phyloP scores from a whole-genome alignment of 2,888 invertebrate species.

The Drosophila crucigera region DNA sequence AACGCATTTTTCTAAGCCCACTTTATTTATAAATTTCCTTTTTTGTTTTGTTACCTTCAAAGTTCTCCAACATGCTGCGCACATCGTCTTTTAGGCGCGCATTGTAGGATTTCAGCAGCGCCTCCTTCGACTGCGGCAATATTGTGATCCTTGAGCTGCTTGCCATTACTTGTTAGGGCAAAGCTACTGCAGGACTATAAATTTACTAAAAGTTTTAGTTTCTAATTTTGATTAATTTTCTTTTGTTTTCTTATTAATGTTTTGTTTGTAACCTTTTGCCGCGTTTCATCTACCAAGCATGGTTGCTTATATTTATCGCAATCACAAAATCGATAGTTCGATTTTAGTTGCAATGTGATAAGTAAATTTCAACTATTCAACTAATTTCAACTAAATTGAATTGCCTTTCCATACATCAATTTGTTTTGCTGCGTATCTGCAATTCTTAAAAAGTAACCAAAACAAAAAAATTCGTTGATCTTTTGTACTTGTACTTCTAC shows the following conservation, averaged over 20 bases:
- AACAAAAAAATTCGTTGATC: not conserved
- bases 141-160: conserved; percentile 44
- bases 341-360: conserved; percentile 1
- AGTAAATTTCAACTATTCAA: too few species aligned
- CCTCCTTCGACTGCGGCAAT: conserved; percentile 97
- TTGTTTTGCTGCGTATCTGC: not conserved
- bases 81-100: conserved; percentile 98
- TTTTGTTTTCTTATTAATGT: conserved; percentile 8
- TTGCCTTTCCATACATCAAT: not conserved
- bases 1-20: not conserved
- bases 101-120: conserved; percentile 96
- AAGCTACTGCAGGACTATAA: not conserved
- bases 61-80: conserved; percentile 98
- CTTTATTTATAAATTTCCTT: not conserved
- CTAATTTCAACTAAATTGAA: not conserved
- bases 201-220: not conserved
- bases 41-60: conserved; percentile 89
- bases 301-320: conserved; percentile 13
- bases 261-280: conserved; percentile 1
- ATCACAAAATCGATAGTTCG: not conserved
- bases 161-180: conserved; percentile 43
- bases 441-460: not conserved
- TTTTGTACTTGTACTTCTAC: not conserved
- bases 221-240: not conserved
- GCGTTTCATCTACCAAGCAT: not conserved